Conservation (phyloP, 2,888 invertebrate genomes). For the Alviniconcha strummeri region DNA sequence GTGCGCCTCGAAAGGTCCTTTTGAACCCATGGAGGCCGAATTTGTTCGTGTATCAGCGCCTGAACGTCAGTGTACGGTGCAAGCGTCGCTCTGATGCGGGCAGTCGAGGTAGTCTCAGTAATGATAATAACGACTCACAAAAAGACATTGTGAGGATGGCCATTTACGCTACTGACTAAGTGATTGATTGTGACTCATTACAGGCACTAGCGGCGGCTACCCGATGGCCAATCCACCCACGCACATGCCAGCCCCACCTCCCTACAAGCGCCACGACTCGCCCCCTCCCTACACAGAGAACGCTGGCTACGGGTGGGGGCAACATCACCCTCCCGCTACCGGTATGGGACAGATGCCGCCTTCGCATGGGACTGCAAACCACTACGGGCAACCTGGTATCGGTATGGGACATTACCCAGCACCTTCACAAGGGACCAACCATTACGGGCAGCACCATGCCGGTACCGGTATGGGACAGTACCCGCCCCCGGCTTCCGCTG, state of each 20-base stretch:
- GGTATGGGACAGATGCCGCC: no score
- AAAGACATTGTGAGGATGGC: background rate
- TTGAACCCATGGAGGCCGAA: no score
- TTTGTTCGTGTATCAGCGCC: no score
- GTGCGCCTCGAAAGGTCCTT: no score
- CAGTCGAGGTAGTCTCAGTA: no score
- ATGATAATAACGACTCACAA: background rate
- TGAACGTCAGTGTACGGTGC: no score
- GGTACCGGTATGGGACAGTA: background rate
- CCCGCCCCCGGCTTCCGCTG: background rate
- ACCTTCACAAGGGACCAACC: constrained; percentile 2
- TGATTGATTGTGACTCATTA: background rate
- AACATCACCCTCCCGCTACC: background rate
- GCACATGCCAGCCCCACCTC: constrained; percentile 13
- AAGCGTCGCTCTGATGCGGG: no score
- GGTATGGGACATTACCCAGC: background rate
- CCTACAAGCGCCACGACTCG: constrained; percentile 13
- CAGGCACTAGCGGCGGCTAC: constrained; percentile 16
- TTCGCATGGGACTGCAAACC: background rate
- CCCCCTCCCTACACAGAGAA: constrained; percentile 19
- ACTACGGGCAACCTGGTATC: background rate
- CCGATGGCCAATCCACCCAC: background rate
- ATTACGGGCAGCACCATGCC: background rate
- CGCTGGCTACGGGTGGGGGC: no score
- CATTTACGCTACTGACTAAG: background rate